These are phyloP conservation scores for Linyphia triangularis DNA, from an alignment of 2,888 invertebrate genomes.

Conservation along the genomic window DNA sequence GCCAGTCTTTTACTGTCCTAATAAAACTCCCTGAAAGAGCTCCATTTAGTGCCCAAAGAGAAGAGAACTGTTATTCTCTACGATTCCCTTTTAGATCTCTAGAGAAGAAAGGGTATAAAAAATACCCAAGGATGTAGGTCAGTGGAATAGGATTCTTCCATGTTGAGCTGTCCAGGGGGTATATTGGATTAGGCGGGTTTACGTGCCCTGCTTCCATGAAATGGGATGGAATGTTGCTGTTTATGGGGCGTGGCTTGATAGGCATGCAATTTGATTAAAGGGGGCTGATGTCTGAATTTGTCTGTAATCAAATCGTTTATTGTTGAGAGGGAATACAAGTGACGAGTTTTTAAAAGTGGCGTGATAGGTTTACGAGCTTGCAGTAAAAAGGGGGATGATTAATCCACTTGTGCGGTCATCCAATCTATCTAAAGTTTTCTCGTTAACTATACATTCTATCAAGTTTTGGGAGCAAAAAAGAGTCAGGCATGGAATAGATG, in stretches of 20 bases:
- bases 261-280: background rate
- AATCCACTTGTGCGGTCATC: too few species aligned
- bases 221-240: background rate
- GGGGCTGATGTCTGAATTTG: background rate
- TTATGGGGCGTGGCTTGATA: background rate
- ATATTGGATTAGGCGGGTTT: background rate
- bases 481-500: too few species aligned
- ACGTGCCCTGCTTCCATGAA: background rate
- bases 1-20: background rate
- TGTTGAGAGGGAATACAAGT: too few species aligned
- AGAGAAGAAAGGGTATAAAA: background rate
- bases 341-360: too few species aligned
- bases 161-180: slow-evolving; percentile 32
- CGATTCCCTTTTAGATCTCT: background rate
- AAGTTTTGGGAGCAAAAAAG: too few species aligned
- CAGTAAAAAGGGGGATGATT: too few species aligned
- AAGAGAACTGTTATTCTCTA: background rate
- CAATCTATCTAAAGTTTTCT: too few species aligned
- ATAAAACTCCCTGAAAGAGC: background rate
- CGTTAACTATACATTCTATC: too few species aligned
- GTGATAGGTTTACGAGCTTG: too few species aligned
- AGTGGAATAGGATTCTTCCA: slow-evolving; percentile 13
- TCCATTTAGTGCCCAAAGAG: background rate
- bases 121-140: slow-evolving; percentile 26
- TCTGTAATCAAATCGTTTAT: background rate